Conservation (phyloP, 2,113 vertebrate genomes). For the Hemichromis elongatus region DNA sequence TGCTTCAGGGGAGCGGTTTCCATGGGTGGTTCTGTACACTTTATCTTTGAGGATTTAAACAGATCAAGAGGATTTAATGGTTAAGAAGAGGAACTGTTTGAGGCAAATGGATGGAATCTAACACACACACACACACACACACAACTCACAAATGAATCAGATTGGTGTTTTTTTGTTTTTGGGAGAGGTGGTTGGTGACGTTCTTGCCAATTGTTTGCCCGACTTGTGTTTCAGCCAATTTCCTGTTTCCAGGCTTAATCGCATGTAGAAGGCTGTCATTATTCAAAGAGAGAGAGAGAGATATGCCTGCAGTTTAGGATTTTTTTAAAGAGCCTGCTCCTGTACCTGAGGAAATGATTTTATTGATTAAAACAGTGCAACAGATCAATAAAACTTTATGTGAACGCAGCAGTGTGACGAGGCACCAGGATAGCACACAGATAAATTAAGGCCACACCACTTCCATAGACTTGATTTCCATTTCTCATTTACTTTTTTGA, state of each 20-base stretch:
- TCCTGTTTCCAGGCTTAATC: not conserved
- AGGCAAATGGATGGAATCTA: not conserved
- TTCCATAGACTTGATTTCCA: not conserved
- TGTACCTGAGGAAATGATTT: not conserved
- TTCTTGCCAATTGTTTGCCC: not conserved
- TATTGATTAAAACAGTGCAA: not conserved
- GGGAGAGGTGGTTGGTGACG: not conserved
- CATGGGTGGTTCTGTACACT: slow-evolving; percentile 45
- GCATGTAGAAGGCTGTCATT: not conserved
- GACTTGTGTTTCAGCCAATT: not conserved
- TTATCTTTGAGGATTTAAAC: slow-evolving; percentile 40
- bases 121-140: not conserved
- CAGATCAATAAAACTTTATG: not conserved
- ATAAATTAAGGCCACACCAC: not conserved
- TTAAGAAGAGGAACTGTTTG: slow-evolving; percentile 42
- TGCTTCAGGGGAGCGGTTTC: slow-evolving; percentile 44
- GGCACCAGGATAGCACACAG: not conserved
- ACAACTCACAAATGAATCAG: not conserved
- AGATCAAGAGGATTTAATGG: slow-evolving; percentile 22
- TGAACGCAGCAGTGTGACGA: not conserved
- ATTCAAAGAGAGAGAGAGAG: not conserved
- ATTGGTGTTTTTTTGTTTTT: not conserved
- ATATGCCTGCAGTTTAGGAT: not conserved
- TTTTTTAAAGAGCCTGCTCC: not conserved
- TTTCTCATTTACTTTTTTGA: not conserved